phyloP scores from a whole-genome alignment of 2,888 invertebrate species.

The Apocheima hispidaria region DNA sequence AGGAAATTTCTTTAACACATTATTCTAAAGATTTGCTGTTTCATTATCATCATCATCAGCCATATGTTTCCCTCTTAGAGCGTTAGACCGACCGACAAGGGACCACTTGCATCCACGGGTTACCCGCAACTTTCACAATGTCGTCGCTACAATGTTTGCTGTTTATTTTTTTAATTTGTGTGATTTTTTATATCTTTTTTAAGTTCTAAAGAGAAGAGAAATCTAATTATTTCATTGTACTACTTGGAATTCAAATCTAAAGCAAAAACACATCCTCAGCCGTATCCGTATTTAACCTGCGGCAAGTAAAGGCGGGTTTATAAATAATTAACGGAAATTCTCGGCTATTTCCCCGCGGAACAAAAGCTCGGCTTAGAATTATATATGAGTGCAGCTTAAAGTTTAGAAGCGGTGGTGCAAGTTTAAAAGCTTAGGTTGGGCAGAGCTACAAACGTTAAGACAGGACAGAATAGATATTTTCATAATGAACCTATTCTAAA shows the following conservation, averaged over 20 bases:
- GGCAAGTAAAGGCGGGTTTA: constrained; percentile 63
- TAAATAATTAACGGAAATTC: constrained; percentile 81
- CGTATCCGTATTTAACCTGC: constrained; percentile 64
- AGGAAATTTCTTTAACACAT: no score
- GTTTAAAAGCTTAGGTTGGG: constrained; percentile 82
- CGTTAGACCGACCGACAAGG: no score
- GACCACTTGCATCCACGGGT: no score
- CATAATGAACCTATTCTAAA: not conserved
- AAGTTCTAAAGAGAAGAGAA: no score
- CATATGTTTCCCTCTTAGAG: no score
- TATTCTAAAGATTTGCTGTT: no score
- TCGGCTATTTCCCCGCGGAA: constrained; percentile 82
- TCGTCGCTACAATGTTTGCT: no score
- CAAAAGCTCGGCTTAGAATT: constrained; percentile 84
- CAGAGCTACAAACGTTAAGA: constrained; percentile 52
- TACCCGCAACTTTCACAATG: no score
- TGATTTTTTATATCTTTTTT: no score
- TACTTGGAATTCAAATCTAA: constrained; percentile 36
- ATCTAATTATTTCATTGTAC: no score
- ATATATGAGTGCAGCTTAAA: constrained; percentile 85
- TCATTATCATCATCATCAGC: no score
- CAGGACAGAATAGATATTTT: constrained; percentile 37
- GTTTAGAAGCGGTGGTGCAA: constrained; percentile 84
- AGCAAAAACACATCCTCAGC: constrained; percentile 34
- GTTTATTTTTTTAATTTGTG: no score